phyloP scores from a whole-genome alignment of 2,797 vertebrate genomes.

The Tolypeutes matacus region DNA sequence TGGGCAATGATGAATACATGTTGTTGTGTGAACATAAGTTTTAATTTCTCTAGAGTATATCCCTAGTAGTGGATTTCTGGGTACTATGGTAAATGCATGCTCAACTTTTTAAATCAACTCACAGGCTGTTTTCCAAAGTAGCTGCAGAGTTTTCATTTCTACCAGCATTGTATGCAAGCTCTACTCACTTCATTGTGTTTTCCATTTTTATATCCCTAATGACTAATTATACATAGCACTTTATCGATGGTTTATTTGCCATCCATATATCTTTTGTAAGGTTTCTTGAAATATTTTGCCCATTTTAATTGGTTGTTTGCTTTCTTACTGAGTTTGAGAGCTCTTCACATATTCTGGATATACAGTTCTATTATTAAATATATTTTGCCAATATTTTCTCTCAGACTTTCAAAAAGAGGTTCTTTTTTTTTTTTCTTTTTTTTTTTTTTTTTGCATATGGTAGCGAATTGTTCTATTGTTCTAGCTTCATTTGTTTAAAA shows the following conservation, averaged over 20 bases:
- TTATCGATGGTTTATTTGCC: background rate
- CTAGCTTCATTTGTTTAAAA: background rate
- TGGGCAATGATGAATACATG: background rate
- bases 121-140: background rate
- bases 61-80: background rate
- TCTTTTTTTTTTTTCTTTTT: background rate
- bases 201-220: background rate
- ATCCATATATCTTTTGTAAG: background rate
- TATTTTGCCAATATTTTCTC: background rate
- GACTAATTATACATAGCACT: background rate
- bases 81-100: background rate
- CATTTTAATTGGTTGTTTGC: background rate
- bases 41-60: background rate
- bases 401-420: background rate
- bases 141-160: background rate
- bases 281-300: background rate
- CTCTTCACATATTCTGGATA: background rate
- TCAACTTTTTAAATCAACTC: background rate
- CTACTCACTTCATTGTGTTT: background rate
- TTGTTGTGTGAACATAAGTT: background rate
- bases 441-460: background rate
- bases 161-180: background rate
- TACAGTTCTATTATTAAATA: background rate
- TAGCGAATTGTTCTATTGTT: background rate
- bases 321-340: background rate